Base-by-base conservation (phyloP, 2,113 vertebrate species). In the Poicephalus meyeri region DNA sequence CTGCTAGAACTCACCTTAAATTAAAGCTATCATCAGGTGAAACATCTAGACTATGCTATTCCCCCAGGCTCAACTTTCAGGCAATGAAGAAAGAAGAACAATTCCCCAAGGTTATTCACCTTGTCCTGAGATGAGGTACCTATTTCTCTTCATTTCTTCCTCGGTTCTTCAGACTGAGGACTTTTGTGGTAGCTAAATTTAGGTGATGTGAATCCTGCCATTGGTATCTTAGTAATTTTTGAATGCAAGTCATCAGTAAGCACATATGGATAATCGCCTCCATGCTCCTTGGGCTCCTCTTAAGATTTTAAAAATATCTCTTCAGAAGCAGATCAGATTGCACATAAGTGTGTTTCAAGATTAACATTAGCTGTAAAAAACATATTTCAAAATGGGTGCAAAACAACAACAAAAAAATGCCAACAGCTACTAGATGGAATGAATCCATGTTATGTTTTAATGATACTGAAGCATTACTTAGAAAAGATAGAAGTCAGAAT, bases 201-300 rank as follows among this genome's bases (percentile, higher is more conserved):
- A 92, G 83, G 35, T 39, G 52, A 35, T 6, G 26, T 41, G 55
- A 86, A 84, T 79, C 33, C 61, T 86, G 44, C 47, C 47, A 5
- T 16, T 60, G 61, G 65, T 81, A 47, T 52, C 77, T 42, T 44
- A 3, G 7, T 52, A 79, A 94, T 92, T 95, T 91, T 52, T 87
- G 77, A 87, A 95, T 76, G 72, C 78, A 23, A 91, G 69, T 93
- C 83, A 80, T 91, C 94, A 84, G 72, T 79, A 81, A 95, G 80
- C 89, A 87, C 94, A 89, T 93, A 92, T 91, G 89, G 93, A 84
- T 95, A 95, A 96, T 92, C 94, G 95, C 80, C 69, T 93, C 77
- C 60, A 3, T 37, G 73, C 91, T 95, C 61, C 73, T 93, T 55
- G 88, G 81, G 72, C 74, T 94, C 74, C 93, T 92, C 93, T 94